phyloP scores from a whole-genome alignment of 2,113 vertebrate genomes.

The Oophaga pumilio region DNA sequence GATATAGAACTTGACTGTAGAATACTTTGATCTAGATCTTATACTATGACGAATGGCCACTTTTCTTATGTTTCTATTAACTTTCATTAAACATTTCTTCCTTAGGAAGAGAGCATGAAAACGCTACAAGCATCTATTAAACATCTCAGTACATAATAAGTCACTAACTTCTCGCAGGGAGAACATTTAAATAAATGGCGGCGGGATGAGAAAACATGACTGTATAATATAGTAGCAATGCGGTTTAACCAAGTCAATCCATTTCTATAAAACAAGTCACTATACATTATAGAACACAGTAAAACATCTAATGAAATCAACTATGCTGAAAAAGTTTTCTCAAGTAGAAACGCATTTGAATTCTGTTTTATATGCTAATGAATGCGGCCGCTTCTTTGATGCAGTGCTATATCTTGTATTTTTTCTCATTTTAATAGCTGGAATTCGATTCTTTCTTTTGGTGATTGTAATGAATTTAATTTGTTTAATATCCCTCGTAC shows the following conservation, averaged over 20 bases:
- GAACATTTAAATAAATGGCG: slow-evolving; percentile 58
- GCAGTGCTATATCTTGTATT: slow-evolving; percentile 21
- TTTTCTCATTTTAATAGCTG: slow-evolving; percentile 33
- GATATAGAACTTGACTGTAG: background rate
- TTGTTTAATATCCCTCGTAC: slow-evolving; percentile 20
- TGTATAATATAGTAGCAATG: slow-evolving; percentile 48
- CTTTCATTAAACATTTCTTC: background rate
- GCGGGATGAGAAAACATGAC: slow-evolving; percentile 45
- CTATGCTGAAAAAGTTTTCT: slow-evolving; percentile 52
- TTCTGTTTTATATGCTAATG: slow-evolving; percentile 56
- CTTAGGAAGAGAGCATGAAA: background rate
- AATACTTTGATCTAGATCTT: background rate
- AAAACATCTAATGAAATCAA: slow-evolving; percentile 56
- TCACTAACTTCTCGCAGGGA: slow-evolving; percentile 34
- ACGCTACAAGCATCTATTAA: slow-evolving; percentile 40
- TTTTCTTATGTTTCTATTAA: background rate
- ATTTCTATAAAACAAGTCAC: slow-evolving; percentile 58
- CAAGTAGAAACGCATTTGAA: slow-evolving; percentile 54
- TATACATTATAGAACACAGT: slow-evolving; percentile 54
- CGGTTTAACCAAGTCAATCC: slow-evolving; percentile 53
- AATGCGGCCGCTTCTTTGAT: slow-evolving; percentile 47
- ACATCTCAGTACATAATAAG: slow-evolving; percentile 48
- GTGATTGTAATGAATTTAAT: slow-evolving; percentile 31
- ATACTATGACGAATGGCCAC: background rate
- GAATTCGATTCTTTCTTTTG: slow-evolving; percentile 32